phyloP scores from a whole-genome alignment of 92 coral and sea anemone genomes.

The Actinernus sp. region DNA sequence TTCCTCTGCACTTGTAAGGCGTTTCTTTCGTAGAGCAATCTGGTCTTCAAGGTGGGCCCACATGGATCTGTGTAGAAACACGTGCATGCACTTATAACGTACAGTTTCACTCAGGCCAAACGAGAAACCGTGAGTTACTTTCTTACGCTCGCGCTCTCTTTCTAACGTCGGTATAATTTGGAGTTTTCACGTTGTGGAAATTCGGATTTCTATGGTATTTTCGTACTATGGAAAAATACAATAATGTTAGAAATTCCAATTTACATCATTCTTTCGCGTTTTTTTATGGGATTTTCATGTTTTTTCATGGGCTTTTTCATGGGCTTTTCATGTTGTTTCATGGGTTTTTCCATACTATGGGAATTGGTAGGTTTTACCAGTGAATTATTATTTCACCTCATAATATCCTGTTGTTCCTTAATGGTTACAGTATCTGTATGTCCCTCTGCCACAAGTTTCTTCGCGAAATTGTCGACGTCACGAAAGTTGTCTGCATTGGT shows the following conservation, averaged over 20 bases:
- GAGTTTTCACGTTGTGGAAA: no score
- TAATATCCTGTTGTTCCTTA: conserved; percentile 94
- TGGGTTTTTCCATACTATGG: not conserved
- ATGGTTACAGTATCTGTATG: conserved; percentile 92
- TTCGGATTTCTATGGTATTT: no score
- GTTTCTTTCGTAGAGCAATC: conserved; percentile 78
- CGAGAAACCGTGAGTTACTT: no score
- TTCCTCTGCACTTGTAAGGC: conserved; percentile 94
- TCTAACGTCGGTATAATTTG: no score
- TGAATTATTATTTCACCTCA: conserved; percentile 71
- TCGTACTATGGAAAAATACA: no score
- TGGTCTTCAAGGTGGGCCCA: conserved; percentile 95
- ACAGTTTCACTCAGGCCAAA: no score
- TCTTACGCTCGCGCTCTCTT: no score
- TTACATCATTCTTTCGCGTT: no score
- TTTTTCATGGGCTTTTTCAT: not conserved
- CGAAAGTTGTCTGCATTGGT: conserved; percentile 80
- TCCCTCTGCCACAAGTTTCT: conserved; percentile 92
- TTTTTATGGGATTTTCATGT: no score
- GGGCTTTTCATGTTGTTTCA: not conserved
- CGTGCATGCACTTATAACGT: no score
- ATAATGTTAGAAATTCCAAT: no score
- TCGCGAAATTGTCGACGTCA: conserved; percentile 89
- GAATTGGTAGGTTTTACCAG: no score
- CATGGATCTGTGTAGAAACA: conserved; percentile 93